These are phyloP conservation scores for Coccyzus lansbergi DNA, from an alignment of 2,797 vertebrate species.

Conservation along the genomic window DNA sequence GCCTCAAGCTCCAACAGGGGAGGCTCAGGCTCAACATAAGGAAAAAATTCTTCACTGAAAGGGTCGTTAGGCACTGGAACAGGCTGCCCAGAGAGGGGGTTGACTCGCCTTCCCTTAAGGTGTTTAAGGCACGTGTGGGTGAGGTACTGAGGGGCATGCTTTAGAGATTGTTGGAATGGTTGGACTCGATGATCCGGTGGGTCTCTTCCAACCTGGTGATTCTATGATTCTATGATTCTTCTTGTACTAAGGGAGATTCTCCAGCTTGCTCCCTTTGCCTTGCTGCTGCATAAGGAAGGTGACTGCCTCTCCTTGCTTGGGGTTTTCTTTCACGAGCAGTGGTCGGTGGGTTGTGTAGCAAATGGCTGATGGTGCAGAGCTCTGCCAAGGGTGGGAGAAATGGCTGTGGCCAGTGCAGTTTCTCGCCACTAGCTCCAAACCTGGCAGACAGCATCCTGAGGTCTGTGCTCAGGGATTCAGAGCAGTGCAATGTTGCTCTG, in stretches of 20 bases:
- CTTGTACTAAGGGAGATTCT: not conserved
- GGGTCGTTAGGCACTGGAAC: too few species aligned
- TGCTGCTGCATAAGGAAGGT: not conserved
- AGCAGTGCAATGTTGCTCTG: fast-evolving
- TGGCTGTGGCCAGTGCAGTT: not conserved
- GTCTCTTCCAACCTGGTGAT: too few species aligned
- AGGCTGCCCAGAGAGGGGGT: too few species aligned
- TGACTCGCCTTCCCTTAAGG: too few species aligned
- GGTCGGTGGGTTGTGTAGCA: not conserved
- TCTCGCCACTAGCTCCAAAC: not conserved
- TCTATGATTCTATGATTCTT: too few species aligned
- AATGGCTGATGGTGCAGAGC: not conserved
- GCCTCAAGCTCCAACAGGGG: too few species aligned
- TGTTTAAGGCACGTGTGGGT: too few species aligned
- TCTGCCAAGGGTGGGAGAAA: not conserved
- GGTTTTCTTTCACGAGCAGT: not conserved
- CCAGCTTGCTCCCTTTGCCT: not conserved
- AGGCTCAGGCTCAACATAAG: too few species aligned
- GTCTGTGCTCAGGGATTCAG: not conserved
- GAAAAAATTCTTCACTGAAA: too few species aligned
- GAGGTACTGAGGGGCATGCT: too few species aligned
- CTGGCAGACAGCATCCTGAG: not conserved
- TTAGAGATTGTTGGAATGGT: too few species aligned
- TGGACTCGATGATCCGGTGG: too few species aligned
- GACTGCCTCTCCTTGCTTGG: not conserved